Conservation (phyloP, 2,113 vertebrate species). For the Fregata magnificens region DNA sequence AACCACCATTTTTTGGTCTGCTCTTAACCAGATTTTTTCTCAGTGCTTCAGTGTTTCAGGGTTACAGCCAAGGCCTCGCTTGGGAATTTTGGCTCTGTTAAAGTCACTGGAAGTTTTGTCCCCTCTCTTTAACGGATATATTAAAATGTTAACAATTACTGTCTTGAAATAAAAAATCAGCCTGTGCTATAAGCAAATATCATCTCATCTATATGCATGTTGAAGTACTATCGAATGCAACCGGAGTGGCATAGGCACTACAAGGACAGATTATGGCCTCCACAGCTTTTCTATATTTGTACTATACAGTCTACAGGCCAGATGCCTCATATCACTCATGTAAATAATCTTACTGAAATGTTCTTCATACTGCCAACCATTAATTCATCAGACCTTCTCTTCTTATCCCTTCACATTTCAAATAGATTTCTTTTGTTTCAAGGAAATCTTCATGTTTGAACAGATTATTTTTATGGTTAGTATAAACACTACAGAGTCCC, state of each 20-base stretch:
- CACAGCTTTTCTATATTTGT: slow-evolving; percentile 54
- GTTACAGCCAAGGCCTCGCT: not conserved
- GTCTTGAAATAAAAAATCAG: not conserved
- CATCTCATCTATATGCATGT: not conserved
- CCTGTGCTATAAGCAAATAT: not conserved
- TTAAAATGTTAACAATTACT: not conserved
- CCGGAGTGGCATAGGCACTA: not conserved
- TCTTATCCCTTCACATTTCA: slow-evolving; percentile 34
- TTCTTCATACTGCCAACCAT: slow-evolving; percentile 4
- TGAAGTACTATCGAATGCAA: slow-evolving; percentile 19
- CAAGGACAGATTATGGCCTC: slow-evolving; percentile 45
- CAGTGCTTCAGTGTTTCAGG: not conserved
- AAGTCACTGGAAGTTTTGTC: not conserved
- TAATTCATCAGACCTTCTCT: slow-evolving; percentile 35
- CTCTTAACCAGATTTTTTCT: not conserved
- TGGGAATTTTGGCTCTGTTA: not conserved
- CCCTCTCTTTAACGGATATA: not conserved
- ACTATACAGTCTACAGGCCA: not conserved
- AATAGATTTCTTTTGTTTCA: slow-evolving; percentile 45
- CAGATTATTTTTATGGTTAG: not conserved
- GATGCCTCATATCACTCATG: slow-evolving; percentile 36
- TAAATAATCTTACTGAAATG: slow-evolving; percentile 36
- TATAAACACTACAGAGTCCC: slow-evolving; percentile 1
- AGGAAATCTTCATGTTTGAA: slow-evolving; percentile 24
- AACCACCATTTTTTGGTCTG: not conserved